Evolutionary conservation across 2,888 invertebrate genomes (phyloP), one percentile per base, ranked within the genome.

Genomic region (Blastobasis lacticolella): DNA sequence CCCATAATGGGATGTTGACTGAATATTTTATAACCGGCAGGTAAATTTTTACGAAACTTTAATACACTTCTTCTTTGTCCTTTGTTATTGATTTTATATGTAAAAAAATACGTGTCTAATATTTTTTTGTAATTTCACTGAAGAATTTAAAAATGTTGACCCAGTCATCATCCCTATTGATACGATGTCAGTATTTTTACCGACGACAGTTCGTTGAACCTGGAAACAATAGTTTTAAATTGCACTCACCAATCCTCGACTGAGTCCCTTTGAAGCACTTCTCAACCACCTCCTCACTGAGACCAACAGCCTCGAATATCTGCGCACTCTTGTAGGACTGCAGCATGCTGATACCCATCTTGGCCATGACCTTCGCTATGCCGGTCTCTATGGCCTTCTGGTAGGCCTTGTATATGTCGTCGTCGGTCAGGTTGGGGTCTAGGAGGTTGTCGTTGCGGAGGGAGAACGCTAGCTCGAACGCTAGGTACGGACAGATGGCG

Each of bases 261-360:
- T 92, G 92, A 0, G 92, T 92, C 57, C 91, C 90, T 82, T 90
- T 95, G 88, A 99, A 99, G 79, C 99, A 98, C 69, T 95, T 95
- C 53, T 97, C 95, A 55, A 99, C 92, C 0, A 99, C 95, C 68
- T 99, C 98, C 54, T 94, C 92, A 43, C 95, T 94, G 47, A 99
- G 81, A 0, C 99, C 99, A 7, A 99, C 98, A 0, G 98, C 98
- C 82, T 99, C 99, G 74, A 99, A 99, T 66, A 99, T 99, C 88
- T 99, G 99, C 0, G 99, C 99, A 58, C 98, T 96, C 88, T 98
- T 99, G 85, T 99, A 99, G 0, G 98, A 98, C 78, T 99, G 99
- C 44, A 99, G 88, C 0, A 99, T 99, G 53, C 97, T 98, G 72
- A 99, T 99, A 53, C 99, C 99, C 99, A 99, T 99, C 81, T 99